Base-by-base conservation (phyloP, 2,888 invertebrate genomes). In the Ornithoptera priamus region DNA sequence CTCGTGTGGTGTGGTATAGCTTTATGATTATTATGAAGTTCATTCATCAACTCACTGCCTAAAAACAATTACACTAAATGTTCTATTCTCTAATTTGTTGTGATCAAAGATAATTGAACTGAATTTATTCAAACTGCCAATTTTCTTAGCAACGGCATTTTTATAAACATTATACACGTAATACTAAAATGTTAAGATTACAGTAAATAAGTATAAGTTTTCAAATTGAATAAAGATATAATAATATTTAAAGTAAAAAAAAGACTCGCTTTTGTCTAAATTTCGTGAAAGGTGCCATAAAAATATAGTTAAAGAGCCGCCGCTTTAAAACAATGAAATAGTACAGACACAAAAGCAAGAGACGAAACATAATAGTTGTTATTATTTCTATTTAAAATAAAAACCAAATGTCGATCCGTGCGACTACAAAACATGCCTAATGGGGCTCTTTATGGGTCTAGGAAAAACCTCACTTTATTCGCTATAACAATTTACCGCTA, bases 381-480 rank as follows among this genome's bases (percentile, higher is more conserved):
- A 50, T 50, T 50, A 50, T 50, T 50, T 50, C 50, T 50, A 50
- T 50, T 17, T 17, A 5, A 50, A 50, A 50, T 50, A 50, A 17
- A 50, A 50, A 79, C 78, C 78, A 75, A 78, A 79, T 77, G 77
- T 80, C 81, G 81, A 88, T 89, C 88, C 86, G 88, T 88, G 88
- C 90, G 84, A 78, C 79, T 80, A 82, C 83, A 87, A 86, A 88
- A 86, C 80, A 86, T 80, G 83, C 86, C 84, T 77, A 85, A 88
- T 88, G 89, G 82, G 22, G 50, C 84, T 83, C 82, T 84, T 75
- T 72, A 83, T 84, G 86, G 83, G 83, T 84, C 84, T 78, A 75
- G 75, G 78, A 80, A 82, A 83, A 80, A 80, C 82, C 81, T 81
- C 81, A 84, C 86, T 85, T 88, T 87, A 50, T 50, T 50, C 15